Base-by-base conservation (phyloP, 1,140 invertebrate species). In the Teleopsis dalmanni region DNA sequence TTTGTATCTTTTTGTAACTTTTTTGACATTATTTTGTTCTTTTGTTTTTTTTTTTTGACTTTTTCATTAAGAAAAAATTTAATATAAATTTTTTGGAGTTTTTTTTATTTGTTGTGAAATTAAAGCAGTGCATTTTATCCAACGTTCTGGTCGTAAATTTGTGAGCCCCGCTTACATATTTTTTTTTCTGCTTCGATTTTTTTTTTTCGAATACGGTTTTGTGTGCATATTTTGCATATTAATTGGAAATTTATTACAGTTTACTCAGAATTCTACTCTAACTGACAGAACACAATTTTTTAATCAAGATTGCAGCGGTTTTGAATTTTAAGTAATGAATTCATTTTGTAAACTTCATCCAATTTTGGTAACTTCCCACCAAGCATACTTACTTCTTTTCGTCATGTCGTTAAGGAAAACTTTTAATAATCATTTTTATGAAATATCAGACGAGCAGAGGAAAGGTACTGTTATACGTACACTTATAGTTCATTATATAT, bases 221-320 rank as follows among this genome's bases (percentile, higher is more conserved):
- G 16, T 19, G 44, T 5, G 33, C 23, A 10, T 14, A 26, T 9
- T 46, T 46, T 46, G 44, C 44, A 46, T 46, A 31, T 46, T 46
- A 46, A 46, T 46, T 46, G 35, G 41, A 18, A 29, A 43, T 43
- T 43, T 31, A 43, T 27, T 43, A 43, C 26, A 5, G n/a, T 27
- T 43, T 31, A 43, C 26, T 11, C 25, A 11, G 41, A 43, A 43
- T 29, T 43, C 41, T n/a, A n/a, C n/a, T n/a, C n/a, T n/a, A n/a
- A n/a, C n/a, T n/a, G n/a, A n/a, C n/a, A n/a, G n/a, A n/a, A n/a
- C n/a, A n/a, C n/a, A n/a, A n/a, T n/a, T n/a, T n/a, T n/a, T n/a
- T n/a, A n/a, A n/a, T n/a, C n/a, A n/a, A n/a, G n/a, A n/a, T n/a
- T n/a, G n/a, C n/a, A n/a, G n/a, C n/a, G n/a, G n/a, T n/a, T n/a